Evolutionary conservation across 2,797 vertebrate genomes (phyloP).

Genomic region (Xenentodon cancila): DNA sequence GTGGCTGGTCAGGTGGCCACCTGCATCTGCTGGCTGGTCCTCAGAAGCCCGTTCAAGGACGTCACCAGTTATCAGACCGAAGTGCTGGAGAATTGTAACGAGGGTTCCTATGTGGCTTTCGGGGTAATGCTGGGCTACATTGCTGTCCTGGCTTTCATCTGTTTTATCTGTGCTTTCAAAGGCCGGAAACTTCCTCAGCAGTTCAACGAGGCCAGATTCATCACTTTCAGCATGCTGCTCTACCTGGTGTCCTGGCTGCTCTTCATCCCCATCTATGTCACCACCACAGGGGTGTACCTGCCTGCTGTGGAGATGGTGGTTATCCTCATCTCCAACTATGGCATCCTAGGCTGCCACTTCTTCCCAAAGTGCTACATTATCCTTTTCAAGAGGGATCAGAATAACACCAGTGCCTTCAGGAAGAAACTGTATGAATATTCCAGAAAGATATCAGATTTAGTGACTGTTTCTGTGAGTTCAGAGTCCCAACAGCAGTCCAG

Average conservation of each 20-base stretch:
- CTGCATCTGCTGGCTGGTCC: constrained; percentile 85
- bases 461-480: constrained; percentile 1
- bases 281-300: constrained; percentile 86
- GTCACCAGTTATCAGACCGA: constrained; percentile 62
- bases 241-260: constrained; percentile 92
- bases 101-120: constrained; percentile 86
- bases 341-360: constrained; percentile 89
- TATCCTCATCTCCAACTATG: constrained; percentile 91
- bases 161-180: constrained; percentile 90
- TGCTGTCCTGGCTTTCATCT: constrained; percentile 83
- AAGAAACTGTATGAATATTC: constrained; percentile 86
- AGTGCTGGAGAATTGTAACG: constrained; percentile 85
- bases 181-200: constrained; percentile 90
- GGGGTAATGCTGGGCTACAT: constrained; percentile 88
- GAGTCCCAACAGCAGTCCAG: constrained; percentile 3
- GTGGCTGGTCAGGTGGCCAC: constrained; percentile 81
- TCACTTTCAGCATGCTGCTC: constrained; percentile 93
- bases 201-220: constrained; percentile 92
- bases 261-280: constrained; percentile 88
- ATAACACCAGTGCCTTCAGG: constrained; percentile 88
- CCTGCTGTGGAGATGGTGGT: constrained; percentile 91
- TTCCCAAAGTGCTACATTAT: constrained; percentile 92
- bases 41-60: constrained; percentile 77
- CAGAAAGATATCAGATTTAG: constrained; percentile 6
- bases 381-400: constrained; percentile 86